Conservation (phyloP, 1,140 invertebrate species). For the Dendroctonus ponderosae region DNA sequence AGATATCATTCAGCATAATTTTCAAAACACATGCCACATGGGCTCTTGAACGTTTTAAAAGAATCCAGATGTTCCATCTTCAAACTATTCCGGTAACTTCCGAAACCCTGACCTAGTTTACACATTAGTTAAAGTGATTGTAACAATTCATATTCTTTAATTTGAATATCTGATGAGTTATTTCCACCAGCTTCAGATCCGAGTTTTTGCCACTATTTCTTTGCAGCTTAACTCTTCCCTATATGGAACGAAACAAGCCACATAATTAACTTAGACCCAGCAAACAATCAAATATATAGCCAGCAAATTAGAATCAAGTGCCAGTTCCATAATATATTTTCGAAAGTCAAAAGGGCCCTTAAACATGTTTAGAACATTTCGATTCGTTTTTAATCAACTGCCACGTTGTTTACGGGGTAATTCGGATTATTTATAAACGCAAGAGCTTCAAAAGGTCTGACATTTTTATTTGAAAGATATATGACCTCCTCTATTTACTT, state of each 20-base stretch:
- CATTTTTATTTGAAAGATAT: slow-evolving; percentile 35
- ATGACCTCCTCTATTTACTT: slow-evolving; percentile 30
- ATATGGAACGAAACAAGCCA: no score
- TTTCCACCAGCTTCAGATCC: no score
- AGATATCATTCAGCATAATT: neutral
- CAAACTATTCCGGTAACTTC: neutral
- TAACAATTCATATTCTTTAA: no score
- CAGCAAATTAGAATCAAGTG: neutral
- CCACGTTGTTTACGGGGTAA: slow-evolving; percentile 8
- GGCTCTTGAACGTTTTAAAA: slow-evolving; percentile 11
- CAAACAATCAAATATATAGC: no score
- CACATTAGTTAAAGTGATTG: neutral
- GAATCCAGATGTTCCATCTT: slow-evolving; percentile 12
- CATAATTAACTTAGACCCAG: no score
- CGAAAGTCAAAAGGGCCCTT: neutral
- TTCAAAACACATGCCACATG: slow-evolving; percentile 7
- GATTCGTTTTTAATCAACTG: slow-evolving; percentile 27
- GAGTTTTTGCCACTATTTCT: no score
- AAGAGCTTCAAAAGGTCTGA: slow-evolving; percentile 26
- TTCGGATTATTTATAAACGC: slow-evolving; percentile 30
- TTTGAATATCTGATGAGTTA: no score
- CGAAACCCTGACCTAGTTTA: slow-evolving; percentile 9
- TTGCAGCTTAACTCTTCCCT: no score
- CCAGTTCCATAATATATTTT: neutral
- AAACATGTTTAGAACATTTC: slow-evolving; percentile 19